Evolutionary conservation across 64 coral and sea anemone genomes (phyloP), one percentile per base, ranked within the genome.

Genomic region (Acropora yongei): DNA sequence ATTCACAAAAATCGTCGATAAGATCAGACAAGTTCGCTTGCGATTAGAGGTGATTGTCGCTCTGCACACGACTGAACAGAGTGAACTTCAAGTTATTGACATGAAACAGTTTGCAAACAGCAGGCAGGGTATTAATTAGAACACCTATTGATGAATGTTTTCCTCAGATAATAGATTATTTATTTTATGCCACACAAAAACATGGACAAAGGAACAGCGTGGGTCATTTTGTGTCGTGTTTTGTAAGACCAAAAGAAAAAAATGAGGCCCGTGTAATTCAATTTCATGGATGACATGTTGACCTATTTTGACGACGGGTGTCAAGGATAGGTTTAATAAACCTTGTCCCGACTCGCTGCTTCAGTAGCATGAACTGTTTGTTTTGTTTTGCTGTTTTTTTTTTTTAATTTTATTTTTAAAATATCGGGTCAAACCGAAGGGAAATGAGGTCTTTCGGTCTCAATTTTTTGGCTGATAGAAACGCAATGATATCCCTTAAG

Each of bases 151-250:
- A 53, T 57, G 10, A 81, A 44, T 44, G 57, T 66, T 66, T 83
- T 45, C 58, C 46, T 67, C 8, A 11, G 41, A 16, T 16, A 67
- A 17, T 75, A 75, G 57, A 4, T 44, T 66, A 67, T 45, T 83
- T 81, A 44, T 10, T 1, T 43, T 83, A 45, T 45, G 40, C 2
- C 14, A 6, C 14, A 45, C 16, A 47, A 66, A 61, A 16, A 67
- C 12, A 13, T 6, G 67, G 40, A 83, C 80, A 83, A 83, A 66
- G 67, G 57, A 82, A 16, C 80, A 83, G 80, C 57, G 18, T 44
- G 47, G 11, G 8, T 18, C 3, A 0, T 47, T 45, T 51, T 44
- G 6, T 4, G 43, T 58, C 1, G 10, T 11, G 46, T 57, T 83
- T 83, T 9, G 46, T 41, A 66, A 39, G 61, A 66, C 61, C 80